Evolutionary conservation across 1,140 invertebrate species (phyloP), one percentile per base, ranked within the genome.

Genomic region (Oppia nitens): DNA sequence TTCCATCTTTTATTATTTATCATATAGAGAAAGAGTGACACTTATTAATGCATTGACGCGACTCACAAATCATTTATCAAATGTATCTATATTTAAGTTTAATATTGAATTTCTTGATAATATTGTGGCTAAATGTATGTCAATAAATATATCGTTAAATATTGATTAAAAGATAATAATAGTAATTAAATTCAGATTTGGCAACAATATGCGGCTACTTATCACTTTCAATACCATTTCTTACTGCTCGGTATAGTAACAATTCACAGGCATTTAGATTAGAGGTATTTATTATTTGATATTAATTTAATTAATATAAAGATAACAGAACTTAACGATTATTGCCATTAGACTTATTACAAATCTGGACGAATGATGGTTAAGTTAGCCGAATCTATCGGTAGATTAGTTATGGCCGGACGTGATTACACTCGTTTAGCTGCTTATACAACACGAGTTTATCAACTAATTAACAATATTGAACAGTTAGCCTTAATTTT

Each of bases 291-390:
- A 24, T n/a, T 12, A 61, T 29, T 66, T 25, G 60, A 52, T 48
- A 47, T 27, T 55, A 47, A 23, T 45, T 59, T 1, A 57, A n/a
- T n/a, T n/a, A 47, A 59, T 32, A 12, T 40, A 21, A 53, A 45
- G 4, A 3, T 47, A 57, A 57, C 23, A 57, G 51, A 20, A 53
- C 20, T 57, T 45, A 1, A 12, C 49, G 48, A 53, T n/a, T n/a
- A n/a, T 12, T 28, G 21, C 3, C 17, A 57, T 28, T 12, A 23
- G 74, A 79, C 85, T 66, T 98, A 98, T 68, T 98, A 98, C 71
- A 92, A 87, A 14, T 91, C 87, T 73, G 94, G 94, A 0, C 77
- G 93, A 17, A 98, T 98, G 93, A 75, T 98, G 67, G 81, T 98
- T 2, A 93, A 95, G 70, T 77, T 98, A 72, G 93, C 93, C 1